Conservation (phyloP, 1,140 invertebrate genomes). For the Drosophila lacteicornis region DNA sequence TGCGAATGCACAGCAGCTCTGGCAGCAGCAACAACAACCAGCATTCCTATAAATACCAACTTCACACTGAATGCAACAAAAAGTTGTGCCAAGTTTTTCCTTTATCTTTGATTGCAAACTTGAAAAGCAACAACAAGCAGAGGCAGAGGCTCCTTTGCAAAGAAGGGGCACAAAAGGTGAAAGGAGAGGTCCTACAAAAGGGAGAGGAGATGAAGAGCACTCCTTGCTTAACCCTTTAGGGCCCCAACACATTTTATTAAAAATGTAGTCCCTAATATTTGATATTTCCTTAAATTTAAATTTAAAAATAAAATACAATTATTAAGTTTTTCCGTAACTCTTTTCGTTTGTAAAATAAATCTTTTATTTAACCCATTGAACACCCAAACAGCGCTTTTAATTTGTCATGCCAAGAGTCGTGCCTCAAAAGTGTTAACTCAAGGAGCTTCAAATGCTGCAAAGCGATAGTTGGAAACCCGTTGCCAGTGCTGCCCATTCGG, state of each 20-base stretch:
- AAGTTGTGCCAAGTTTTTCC: constrained; percentile 68
- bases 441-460: constrained; percentile 28
- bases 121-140: constrained; percentile 50
- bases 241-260: too few species aligned
- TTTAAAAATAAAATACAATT: too few species aligned
- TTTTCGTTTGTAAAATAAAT: too few species aligned
- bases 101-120: constrained; percentile 80
- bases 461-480: constrained; percentile 46
- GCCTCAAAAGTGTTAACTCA: constrained; percentile 22
- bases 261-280: too few species aligned
- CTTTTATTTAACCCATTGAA: not conserved
- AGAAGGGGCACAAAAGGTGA: not conserved
- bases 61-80: constrained; percentile 62
- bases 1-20: constrained; percentile 59
- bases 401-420: constrained; percentile 2
- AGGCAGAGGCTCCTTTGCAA: constrained; percentile 24
- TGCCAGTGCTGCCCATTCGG: constrained; percentile 66
- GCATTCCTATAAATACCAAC: constrained; percentile 80
- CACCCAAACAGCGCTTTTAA: not conserved
- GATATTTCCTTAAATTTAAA: too few species aligned
- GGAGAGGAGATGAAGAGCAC: constrained; percentile 8
- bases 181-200: constrained; percentile 2
- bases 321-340: not conserved
- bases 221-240: constrained; percentile 43
- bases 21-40: constrained; percentile 37